Evolutionary conservation across 2,113 vertebrate genomes (phyloP), one percentile per base, ranked within the genome.

Genomic region (Neolamprologus modestus): DNA sequence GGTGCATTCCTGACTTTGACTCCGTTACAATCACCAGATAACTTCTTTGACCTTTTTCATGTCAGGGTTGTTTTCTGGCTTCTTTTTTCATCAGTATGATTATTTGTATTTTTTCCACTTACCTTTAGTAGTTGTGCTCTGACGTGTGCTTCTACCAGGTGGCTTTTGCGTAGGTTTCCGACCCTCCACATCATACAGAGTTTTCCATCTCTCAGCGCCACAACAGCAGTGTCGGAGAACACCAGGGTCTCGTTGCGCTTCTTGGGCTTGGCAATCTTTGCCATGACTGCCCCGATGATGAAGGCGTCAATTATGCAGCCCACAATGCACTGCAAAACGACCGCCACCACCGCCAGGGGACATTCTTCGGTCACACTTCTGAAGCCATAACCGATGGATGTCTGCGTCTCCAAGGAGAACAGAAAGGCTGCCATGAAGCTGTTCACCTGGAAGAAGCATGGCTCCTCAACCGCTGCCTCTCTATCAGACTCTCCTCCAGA

Each of bases 141-240:
- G 45, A 98, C 98, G 10, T 98, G 97, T 13, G 97, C 97, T 92
- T 98, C 98, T 13, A 98, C 98, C 94, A 98, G 96, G 88, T 98
- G 97, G 94, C 98, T 98, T 91, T 96, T 97, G 14, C 98, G 96
- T 40, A 98, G 93, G 94, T 98, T 98, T 61, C 97, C 98, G 3
- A 98, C 97, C 66, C 98, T 96, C 98, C 98, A 98, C 98, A 98
- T 98, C 95, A 98, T 97, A 93, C 98, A 98, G 90, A 98, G 96
- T 90, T 97, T 97, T 45, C 92, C 97, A 17, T 98, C 97, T 45
- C 98, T 97, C 91, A 97, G 93, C 2, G 97, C 97, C 92, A 98
- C 97, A n/a, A 98, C 97, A 3, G 98, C 98, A 37, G 96, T 96
- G 78, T 97, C 94, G 0, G 97, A 98, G 94, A 98, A 98, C 89